Evolutionary conservation across 2,113 vertebrate species (phyloP), one percentile per base, ranked within the genome.

Genomic region (Diadophis punctatus): DNA sequence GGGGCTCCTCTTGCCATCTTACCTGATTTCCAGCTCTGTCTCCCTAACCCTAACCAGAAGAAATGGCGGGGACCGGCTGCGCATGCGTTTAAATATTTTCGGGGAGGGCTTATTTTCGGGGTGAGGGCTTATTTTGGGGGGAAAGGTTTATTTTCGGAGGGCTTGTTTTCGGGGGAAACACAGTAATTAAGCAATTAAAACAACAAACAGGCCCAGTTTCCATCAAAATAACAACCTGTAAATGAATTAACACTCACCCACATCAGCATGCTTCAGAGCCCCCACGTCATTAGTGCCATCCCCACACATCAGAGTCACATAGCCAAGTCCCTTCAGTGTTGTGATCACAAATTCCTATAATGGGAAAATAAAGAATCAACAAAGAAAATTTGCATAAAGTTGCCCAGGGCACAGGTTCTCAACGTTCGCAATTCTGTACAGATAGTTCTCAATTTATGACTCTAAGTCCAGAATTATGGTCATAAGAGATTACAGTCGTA

Each of bases 211-310:
- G 9, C 49, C 7, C 3, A 3, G 7, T 68, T n/a, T 68, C 20
- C 27, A 48, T 63, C 30, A 9, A 80, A 30, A 30, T 34, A 25
- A 48, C 43, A 68, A 10, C 34, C 27, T 18, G 49, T 22, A 23
- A 60, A 25, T 10, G 43, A 39, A 25, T 22, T 2, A 80, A 46
- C 14, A 93, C 98, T 98, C 96, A 99, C 99, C 99, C 94, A 99
- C 98, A 0, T 99, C 99, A 0, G 99, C 99, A 0, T 99, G 99
- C 96, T 99, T 99, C 92, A 99, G 98, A 11, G 99, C 99, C 1
- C 99, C 99, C 0, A 99, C 99, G 0, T 99, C 99, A 56, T 99
- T 99, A 93, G 99, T 99, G 20, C 99, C 99, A 0, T 99, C 99
- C 0, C 99, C 99, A 0, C 99, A 99, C 99, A 99, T 99, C 55